Base-by-base conservation (phyloP, 2,888 invertebrate species). In the Bedellia somnulentella region DNA sequence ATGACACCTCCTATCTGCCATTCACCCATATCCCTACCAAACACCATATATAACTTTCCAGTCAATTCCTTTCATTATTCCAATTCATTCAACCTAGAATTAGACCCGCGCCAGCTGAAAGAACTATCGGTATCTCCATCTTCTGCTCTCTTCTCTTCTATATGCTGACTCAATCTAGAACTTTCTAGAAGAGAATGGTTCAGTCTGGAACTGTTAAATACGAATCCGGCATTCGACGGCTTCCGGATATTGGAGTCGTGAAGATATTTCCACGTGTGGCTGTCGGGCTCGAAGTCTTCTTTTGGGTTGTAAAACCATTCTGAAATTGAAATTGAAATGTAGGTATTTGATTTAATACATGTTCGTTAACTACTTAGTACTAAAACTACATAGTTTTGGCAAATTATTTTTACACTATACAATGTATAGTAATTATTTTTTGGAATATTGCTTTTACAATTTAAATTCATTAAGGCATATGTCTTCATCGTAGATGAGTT, bases 241-340 rank as follows among this genome's bases (percentile, higher is more conserved):
- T 64, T 67, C 2, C 75, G 50, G 2, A 71, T 66, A 27, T 40
- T 40, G 9, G 36, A 36, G 8, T 76, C 71, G 25, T 58, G 50
- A 5, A 68, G 46, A 41, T 71, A 79, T 30, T 60, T 59, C 68
- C 68, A 73, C 0, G 79, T 79, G 52, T 77, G 68, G 28, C 68
- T 73, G 30, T 68, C 62, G 2, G 58, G 46, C 16, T 18, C 41
- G 0, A 47, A 50, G 9, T 53, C 51, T 2, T 47, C 45, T 0
- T 59, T 62, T 0, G 75, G 70, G 29, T 61, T 71, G 61, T 77
- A 76, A 27, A 61, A 41, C 77, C 77, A 77, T 43, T 73, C 77
- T 77, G 56, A 36, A 39, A 27, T 9, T 3, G 2, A 4, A 9
- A 24, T 11, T 2, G 24, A n/a, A 24, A 10, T n/a, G 5, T 24